Base-by-base conservation (phyloP, 1,140 invertebrate species). In the Tribolium castaneum region DNA sequence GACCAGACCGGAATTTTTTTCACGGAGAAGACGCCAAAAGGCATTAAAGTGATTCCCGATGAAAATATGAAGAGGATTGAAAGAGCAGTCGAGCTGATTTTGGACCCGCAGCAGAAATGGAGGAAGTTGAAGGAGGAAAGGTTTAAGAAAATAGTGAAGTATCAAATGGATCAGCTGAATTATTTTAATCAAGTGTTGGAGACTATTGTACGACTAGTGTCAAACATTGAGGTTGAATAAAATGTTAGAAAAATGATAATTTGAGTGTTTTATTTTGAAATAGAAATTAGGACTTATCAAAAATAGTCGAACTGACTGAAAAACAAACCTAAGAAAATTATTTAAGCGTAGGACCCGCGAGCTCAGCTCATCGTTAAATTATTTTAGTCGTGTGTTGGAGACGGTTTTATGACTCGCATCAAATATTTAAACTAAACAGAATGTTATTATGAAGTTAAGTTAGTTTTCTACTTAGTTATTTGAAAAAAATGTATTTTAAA, bases 1-100 rank as follows among this genome's bases (percentile, higher is more conserved):
- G 12, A 66, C 3, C 30, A 34, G 14, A 73, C 12, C 14, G 71
- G 45, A 4, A 52, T 73, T 34, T 73, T 73, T 34, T 54, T 52
- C 13, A 54, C 16, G 49, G 45, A 12, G 16, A 34, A 34, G 25
- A 54, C 25, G 9, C 19, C 1, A 25, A 5, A 52, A 54, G 10
- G 13, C 9, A n/a, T 45, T 45, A 9, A 45, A 9, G 39, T 73
- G 6, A 6, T 72, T 10, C 9, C 14, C 6, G 25, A 73, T 34
- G 5, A 12, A 7, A 30, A 3, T 6, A 30, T 73, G 7, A 25
- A 12, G 10, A 13, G 25, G 13, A 14, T 73, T 35, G 45, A 25
- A 5, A 9, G 1, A 39, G 59, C 12, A 14, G 25, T 14, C 35
- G 59, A 66, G 3, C 1, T 34, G 10, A 35, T 66, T 35, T 39